phyloP scores from a whole-genome alignment of 2,797 vertebrate species.

The Hippocampus kuda region DNA sequence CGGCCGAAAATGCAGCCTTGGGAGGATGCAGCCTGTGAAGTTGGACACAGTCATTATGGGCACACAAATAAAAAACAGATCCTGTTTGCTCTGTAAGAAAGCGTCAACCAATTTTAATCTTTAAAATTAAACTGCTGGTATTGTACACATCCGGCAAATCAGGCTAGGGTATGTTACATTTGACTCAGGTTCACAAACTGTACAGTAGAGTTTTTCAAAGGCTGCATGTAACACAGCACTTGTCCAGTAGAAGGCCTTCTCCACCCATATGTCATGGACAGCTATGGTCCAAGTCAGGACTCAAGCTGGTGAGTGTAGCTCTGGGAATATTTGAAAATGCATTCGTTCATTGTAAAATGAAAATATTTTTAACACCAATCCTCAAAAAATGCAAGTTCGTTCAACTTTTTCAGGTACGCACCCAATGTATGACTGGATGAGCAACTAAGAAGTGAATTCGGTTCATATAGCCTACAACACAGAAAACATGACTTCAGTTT shows the following conservation, averaged over 20 bases:
- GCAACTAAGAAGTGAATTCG: neutral
- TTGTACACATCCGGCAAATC: no score
- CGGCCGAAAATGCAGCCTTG: no score
- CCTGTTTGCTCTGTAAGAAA: no score
- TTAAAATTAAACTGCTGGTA: no score
- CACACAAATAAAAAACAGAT: no score
- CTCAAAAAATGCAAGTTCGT: neutral
- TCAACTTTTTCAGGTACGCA: neutral
- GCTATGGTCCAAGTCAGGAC: neutral
- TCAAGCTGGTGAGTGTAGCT: neutral
- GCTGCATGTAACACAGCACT: constrained; percentile 6
- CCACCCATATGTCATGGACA: neutral
- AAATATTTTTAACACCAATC: neutral
- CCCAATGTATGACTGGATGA: neutral
- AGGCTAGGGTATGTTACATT: no score
- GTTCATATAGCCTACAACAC: neutral
- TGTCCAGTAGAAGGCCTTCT: constrained; percentile 27
- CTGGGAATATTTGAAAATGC: neutral
- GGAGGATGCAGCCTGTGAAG: no score
- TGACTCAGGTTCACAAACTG: no score
- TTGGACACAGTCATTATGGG: no score
- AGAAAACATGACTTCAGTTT: neutral
- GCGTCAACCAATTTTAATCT: no score
- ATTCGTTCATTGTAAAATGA: neutral
- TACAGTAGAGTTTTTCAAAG: neutral